Conservation (phyloP, 2,113 vertebrate genomes). For the Echinops telfairi region DNA sequence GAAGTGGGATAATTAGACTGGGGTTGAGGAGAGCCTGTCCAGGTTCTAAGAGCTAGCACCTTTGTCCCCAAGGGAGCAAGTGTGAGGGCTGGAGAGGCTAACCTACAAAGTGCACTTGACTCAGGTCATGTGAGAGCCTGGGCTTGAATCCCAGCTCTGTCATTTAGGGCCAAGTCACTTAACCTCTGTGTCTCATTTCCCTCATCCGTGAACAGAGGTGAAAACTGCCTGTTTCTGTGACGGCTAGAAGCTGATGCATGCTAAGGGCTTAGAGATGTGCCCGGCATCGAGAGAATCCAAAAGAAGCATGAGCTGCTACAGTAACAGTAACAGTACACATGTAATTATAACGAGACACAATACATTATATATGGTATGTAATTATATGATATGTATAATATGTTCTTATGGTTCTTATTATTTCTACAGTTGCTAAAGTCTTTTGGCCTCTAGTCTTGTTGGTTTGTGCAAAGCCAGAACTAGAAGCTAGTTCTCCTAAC, state of each 20-base stretch:
- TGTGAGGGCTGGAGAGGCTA: not conserved
- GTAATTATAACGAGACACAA: not conserved
- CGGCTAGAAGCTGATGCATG: not conserved
- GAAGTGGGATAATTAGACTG: not conserved
- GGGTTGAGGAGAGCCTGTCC: not conserved
- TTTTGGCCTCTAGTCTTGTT: not conserved
- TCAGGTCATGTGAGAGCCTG: rapidly evolving
- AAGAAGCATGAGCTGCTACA: not conserved
- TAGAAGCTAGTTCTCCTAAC: constrained; percentile 2
- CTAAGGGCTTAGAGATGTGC: not conserved
- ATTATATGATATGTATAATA: too few species aligned
- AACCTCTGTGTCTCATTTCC: not conserved
- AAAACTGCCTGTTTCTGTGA: not conserved
- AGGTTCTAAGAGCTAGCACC: not conserved
- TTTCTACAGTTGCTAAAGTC: not conserved
- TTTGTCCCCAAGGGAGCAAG: not conserved
- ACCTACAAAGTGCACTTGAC: not conserved
- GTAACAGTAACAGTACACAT: not conserved
- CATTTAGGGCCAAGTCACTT: not conserved
- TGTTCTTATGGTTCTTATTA: not conserved
- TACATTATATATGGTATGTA: not conserved
- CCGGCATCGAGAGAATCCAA: not conserved
- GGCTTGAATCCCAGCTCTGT: not conserved
- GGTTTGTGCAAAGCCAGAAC: not conserved
- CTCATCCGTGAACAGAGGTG: not conserved